These are phyloP conservation scores for Pegea sp. DNA, from an alignment of 23 tunicate genomes.

Conservation along the genomic window DNA sequence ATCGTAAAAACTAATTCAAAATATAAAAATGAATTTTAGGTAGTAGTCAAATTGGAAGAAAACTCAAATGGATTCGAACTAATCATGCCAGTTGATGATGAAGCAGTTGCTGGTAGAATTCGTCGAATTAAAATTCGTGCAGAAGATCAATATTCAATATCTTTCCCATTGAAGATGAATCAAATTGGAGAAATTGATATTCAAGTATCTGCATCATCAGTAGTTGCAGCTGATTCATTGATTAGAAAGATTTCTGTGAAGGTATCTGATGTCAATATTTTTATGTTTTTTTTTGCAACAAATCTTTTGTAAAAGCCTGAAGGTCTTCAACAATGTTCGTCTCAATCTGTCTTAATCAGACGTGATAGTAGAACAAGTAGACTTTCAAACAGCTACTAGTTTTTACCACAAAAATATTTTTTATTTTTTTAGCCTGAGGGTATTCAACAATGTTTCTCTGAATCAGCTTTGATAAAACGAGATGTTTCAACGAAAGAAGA, in stretches of 20 bases:
- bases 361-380: no score
- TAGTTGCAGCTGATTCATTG: slow-evolving; percentile 1
- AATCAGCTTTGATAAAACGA: slow-evolving; percentile 19
- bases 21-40: neutral
- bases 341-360: no score
- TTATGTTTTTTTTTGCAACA: no score
- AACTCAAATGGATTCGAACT: neutral
- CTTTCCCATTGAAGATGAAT: neutral
- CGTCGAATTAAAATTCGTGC: neutral
- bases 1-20: neutral
- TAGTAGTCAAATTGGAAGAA: neutral
- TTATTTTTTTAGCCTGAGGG: slow-evolving; percentile 28
- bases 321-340: no score
- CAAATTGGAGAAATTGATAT: slow-evolving; percentile 7
- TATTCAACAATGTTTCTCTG: slow-evolving; percentile 10
- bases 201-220: slow-evolving; percentile 3
- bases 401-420: neutral
- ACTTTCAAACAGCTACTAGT: neutral
- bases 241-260: slow-evolving; percentile 4
- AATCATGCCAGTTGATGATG: neutral
- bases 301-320: no score
- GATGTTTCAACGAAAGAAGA: neutral
- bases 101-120: neutral
- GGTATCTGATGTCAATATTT: no score
- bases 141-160: neutral